These are phyloP conservation scores for Ophion slaviceki DNA, from an alignment of 2,888 invertebrate species.

Conservation along the genomic window DNA sequence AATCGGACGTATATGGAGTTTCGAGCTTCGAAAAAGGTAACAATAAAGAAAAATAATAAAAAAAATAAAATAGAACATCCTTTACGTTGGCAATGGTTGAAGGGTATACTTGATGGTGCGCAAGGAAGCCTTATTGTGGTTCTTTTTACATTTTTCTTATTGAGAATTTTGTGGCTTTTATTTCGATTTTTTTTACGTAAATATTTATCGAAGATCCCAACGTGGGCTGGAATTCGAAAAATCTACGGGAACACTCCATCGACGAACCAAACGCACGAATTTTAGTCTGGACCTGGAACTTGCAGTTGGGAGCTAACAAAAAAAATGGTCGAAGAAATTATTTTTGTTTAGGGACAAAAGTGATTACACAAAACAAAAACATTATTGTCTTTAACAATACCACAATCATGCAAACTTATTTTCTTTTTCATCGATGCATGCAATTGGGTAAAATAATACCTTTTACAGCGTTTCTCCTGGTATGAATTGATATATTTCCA, in stretches of 20 bases:
- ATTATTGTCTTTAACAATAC: neutral
- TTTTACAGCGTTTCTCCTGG: constrained; percentile 51
- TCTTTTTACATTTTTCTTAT: constrained; percentile 8
- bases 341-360: neutral
- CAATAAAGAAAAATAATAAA: neutral
- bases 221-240: constrained; percentile 20
- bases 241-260: neutral
- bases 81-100: constrained; percentile 41
- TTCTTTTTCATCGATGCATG: constrained; percentile 53
- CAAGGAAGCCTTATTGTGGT: constrained; percentile 24
- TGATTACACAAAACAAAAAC: neutral
- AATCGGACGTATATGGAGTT: constrained; percentile 60
- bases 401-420: constrained; percentile 15
- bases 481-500: neutral
- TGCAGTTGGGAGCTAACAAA: constrained; percentile 19
- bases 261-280: constrained; percentile 22
- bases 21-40: constrained; percentile 61
- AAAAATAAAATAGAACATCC: constrained; percentile 12
- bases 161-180: constrained; percentile 45
- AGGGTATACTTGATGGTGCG: constrained; percentile 23
- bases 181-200: constrained; percentile 2
- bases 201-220: constrained; percentile 33
- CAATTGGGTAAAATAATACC: constrained; percentile 18
- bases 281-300: constrained; percentile 13
- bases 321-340: neutral